A percentile compares a stretch with the other conserved stretches of the same genome.
Evolutionary conservation across 2,888 invertebrate genomes (phyloP).

Genomic region (Tipula unca): DNA sequence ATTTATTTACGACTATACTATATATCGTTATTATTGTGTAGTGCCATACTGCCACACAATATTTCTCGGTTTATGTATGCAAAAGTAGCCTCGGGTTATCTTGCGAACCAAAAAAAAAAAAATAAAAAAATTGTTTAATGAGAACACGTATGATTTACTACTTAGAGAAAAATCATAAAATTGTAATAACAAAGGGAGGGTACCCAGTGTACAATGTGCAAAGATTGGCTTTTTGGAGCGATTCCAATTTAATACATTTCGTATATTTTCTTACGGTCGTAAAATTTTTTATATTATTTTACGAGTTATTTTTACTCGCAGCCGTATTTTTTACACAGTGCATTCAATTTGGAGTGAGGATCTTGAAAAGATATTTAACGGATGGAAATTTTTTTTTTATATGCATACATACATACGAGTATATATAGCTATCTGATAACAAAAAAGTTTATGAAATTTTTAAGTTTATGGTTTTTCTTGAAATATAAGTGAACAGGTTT

Average conservation of each 20-base stretch:
- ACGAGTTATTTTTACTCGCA: neutral
- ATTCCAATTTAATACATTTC: neutral
- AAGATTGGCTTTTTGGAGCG: neutral
- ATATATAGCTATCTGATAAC: neutral
- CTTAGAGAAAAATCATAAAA: neutral
- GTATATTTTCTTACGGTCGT: neutral
- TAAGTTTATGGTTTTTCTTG: neutral
- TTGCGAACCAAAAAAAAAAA: neutral
- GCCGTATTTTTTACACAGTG: neutral
- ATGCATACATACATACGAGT: no score
- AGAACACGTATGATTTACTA: neutral
- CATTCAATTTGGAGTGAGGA: neutral
- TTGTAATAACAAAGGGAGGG: neutral
- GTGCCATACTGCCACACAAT: neutral
- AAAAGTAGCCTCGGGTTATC: neutral
- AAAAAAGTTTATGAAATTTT: neutral
- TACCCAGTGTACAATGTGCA: neutral
- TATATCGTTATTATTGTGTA: neutral
- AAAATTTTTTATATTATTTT: neutral
- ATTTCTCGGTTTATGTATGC: neutral
- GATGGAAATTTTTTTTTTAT: no score
- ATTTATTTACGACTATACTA: neutral
- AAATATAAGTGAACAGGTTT: neutral
- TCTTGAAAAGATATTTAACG: neutral
- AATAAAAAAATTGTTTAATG: neutral